These are phyloP conservation scores for Siphamia tubifer DNA, from an alignment of 2,113 vertebrate species.

Conservation along the genomic window DNA sequence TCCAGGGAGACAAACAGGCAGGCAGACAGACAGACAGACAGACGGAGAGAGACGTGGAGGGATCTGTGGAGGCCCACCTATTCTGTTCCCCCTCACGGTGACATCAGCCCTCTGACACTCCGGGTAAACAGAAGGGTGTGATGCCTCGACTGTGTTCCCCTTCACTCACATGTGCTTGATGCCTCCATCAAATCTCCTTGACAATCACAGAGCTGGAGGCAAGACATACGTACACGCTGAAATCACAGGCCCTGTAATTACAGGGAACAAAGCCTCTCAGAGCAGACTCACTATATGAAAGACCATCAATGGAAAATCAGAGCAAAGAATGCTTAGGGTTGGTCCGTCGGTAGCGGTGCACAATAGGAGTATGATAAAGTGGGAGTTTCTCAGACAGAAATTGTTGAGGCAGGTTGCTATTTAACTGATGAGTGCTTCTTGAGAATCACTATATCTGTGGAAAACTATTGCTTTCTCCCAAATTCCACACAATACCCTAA, in stretches of 20 bases:
- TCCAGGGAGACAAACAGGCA: conserved; percentile 58
- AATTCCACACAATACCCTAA: conserved; percentile 47
- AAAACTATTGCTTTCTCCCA: conserved; percentile 49
- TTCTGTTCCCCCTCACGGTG: conserved; percentile 49
- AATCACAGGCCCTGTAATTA: conserved; percentile 74
- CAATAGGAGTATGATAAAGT: conserved; percentile 64
- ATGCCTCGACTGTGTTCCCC: conserved; percentile 46
- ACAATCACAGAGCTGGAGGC: conserved; percentile 59
- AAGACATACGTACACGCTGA: conserved; percentile 43
- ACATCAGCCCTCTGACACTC: conserved; percentile 64
- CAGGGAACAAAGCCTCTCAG: conserved; percentile 62
- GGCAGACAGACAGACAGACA: conserved; percentile 20
- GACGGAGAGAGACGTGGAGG: conserved; percentile 5
- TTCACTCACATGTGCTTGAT: conserved; percentile 60
- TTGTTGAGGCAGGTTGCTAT: conserved; percentile 61
- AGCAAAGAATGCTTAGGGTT: conserved; percentile 53
- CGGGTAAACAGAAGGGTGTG: conserved; percentile 56
- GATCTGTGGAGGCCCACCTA: conserved; percentile 35
- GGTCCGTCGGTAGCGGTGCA: conserved; percentile 36
- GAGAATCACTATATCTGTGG: conserved; percentile 51
- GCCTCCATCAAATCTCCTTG: conserved; percentile 59
- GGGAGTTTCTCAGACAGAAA: conserved; percentile 59
- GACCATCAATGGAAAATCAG: conserved; percentile 60
- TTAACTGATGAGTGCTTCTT: conserved; percentile 64
- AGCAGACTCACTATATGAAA: conserved; percentile 58